Evolutionary conservation across 2,888 invertebrate species (phyloP), one percentile per base, ranked within the genome.

Genomic region (Ferdinandea cuprea): DNA sequence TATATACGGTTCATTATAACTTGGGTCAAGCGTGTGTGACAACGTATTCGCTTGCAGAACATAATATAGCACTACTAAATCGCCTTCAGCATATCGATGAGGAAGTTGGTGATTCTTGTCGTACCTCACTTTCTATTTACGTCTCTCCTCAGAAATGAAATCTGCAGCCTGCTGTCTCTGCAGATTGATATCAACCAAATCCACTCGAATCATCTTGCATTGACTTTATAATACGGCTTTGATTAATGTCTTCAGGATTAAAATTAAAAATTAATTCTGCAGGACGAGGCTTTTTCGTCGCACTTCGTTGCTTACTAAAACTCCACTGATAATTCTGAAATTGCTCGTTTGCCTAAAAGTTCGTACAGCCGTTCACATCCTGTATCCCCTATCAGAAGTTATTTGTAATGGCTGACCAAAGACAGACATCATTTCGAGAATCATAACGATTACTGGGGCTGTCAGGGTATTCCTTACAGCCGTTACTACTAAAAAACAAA

Each of bases 231-330:
- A 63, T 13, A 4, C 63, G 44, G 40, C 74, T 69, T 32, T 69
- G 69, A 15, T 58, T 68, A 7, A 79, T 54, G 7, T 61, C 32
- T n/a, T 63, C 37, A 11, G 59, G 32, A 6, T 76, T 66, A 59
- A 85, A 86, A 71, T 86, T 80, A 37, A 79, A 86, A 4, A 85
- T 61, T 3, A 86, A n/a, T 9, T 85, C 79, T 0, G 81, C 85
- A 3, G 86, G 84, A 2, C 66, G 50, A 40, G 66, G 71, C 30
- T 37, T 59, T 1, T n/a, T n/a, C 3, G 74, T 69, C 32, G 78
- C n/a, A 21, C 74, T 84, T 1, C 74, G 15, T 63, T 85, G 81
- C 0, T 76, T 74, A 19, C 85, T 85, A 0, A 85, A 44, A 8
- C 56, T 74, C 84, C 84, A 86, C 40, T 86, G 85, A 5, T 85